phyloP scores from a whole-genome alignment of 2,113 vertebrate genomes.

The Lophius piscatorius region DNA sequence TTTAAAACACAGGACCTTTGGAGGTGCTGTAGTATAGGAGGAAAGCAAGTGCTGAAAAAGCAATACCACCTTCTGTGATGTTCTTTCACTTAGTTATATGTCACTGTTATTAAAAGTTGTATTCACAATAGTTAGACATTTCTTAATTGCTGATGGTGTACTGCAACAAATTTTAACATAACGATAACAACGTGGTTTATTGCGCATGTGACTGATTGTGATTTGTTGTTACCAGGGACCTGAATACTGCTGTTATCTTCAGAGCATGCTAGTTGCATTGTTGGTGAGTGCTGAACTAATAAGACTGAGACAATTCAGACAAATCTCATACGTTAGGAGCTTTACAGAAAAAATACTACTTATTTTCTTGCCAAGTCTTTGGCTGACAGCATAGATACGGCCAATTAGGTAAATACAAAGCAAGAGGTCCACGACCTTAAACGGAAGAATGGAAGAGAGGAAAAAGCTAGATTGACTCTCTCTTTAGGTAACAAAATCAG shows the following conservation, averaged over 20 bases:
- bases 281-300: not conserved
- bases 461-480: too few relatives aligned
- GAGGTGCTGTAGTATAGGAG: conserved; percentile 67
- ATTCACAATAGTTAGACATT: not conserved
- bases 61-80: conserved; percentile 37
- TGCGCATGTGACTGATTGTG: not conserved
- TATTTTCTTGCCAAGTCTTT: too few relatives aligned
- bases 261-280: not conserved
- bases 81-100: conserved; percentile 16
- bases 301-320: not conserved
- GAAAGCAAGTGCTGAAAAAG: conserved; percentile 54
- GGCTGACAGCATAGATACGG: too few relatives aligned
- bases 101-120: not conserved
- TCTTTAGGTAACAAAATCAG: too few relatives aligned
- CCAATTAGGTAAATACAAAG: too few relatives aligned
- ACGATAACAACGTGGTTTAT: not conserved
- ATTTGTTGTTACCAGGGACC: not conserved
- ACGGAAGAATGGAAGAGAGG: too few relatives aligned
- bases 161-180: not conserved
- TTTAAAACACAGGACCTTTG: conserved; percentile 57
- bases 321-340: too few relatives aligned
- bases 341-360: too few relatives aligned
- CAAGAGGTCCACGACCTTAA: too few relatives aligned
- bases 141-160: not conserved
- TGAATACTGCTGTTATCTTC: not conserved